Evolutionary conservation across 2,797 vertebrate genomes (phyloP).

Genomic region (Tenualosa ilisha): DNA sequence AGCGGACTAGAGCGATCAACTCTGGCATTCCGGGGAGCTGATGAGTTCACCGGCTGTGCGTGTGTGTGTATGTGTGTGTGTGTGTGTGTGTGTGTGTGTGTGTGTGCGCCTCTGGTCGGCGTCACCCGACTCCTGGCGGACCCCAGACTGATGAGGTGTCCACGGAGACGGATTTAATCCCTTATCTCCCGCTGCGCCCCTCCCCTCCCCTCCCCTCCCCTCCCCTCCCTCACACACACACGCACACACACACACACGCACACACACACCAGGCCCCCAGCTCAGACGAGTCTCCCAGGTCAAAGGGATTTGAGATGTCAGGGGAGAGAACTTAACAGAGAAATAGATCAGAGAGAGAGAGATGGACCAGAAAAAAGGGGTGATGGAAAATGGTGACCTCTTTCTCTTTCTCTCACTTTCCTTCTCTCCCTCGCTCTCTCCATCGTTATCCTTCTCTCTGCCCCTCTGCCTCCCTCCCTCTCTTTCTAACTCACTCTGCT

Average conservation of each 20-base stretch:
- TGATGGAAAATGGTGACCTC: constrained; percentile 10
- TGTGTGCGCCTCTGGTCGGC: neutral
- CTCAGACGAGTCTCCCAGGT: neutral
- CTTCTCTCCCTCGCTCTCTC: neutral
- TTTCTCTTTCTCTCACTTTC: neutral
- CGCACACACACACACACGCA: neutral
- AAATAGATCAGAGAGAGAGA: neutral
- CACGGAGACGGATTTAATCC: constrained; percentile 43
- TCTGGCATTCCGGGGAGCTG: neutral
- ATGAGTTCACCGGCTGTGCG: constrained; percentile 1
- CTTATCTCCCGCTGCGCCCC: constrained; percentile 38
- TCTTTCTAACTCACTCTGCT: neutral
- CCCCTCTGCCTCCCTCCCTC: neutral
- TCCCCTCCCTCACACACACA: too few relatives aligned
- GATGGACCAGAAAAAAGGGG: neutral
- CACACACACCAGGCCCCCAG: neutral
- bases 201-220: constrained; percentile 16
- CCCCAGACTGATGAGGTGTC: constrained; percentile 53
- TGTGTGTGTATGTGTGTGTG: constrained; percentile 1
- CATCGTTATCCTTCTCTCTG: neutral
- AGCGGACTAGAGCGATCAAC: neutral
- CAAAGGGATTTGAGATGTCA: constrained; percentile 15
- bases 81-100: neutral
- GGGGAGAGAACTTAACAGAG: neutral
- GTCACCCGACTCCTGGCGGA: constrained; percentile 40